A percentile compares a stretch with the other conserved stretches of the same genome.
phyloP scores from a whole-genome alignment of 1,140 invertebrate genomes.

The Temnothorax curvispinosus region DNA sequence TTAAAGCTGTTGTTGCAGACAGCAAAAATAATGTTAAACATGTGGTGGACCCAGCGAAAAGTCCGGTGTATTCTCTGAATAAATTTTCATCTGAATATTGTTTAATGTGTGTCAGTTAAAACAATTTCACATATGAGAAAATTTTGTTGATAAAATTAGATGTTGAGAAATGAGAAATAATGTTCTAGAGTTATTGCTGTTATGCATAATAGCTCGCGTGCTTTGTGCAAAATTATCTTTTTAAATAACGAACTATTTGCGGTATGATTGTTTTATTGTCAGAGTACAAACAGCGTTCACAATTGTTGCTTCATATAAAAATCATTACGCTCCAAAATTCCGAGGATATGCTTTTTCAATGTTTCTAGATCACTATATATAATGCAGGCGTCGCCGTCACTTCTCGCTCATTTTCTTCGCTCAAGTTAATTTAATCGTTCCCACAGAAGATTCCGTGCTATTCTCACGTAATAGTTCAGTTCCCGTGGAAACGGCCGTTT shows the following conservation, averaged over 20 bases:
- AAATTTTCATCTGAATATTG: constrained; percentile 12
- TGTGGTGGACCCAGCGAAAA: background rate
- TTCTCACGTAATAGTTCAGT: constrained; percentile 40
- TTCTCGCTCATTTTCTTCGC: background rate
- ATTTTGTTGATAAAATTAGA: constrained; percentile 30
- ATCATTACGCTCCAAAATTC: constrained; percentile 4
- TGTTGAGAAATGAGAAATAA: background rate
- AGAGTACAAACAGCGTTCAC: background rate
- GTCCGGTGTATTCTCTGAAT: too few species aligned
- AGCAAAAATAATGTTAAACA: background rate
- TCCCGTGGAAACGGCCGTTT: constrained; percentile 29
- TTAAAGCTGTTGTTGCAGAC: constrained; percentile 5
- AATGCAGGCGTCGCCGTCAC: background rate
- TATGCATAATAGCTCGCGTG: background rate
- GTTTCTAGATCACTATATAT: constrained; percentile 19
- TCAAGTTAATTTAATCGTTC: constrained; percentile 51
- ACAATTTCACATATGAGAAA: constrained; percentile 17
- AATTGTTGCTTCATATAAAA: background rate
- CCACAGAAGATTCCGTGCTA: constrained; percentile 21
- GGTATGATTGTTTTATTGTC: background rate
- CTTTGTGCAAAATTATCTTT: background rate
- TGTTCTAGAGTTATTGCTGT: background rate
- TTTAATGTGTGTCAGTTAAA: background rate
- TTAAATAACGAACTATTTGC: background rate
- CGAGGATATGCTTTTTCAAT: background rate